Evolutionary conservation across 2,113 vertebrate genomes (phyloP).

Genomic region (Nothocercus nigrocapillus): DNA sequence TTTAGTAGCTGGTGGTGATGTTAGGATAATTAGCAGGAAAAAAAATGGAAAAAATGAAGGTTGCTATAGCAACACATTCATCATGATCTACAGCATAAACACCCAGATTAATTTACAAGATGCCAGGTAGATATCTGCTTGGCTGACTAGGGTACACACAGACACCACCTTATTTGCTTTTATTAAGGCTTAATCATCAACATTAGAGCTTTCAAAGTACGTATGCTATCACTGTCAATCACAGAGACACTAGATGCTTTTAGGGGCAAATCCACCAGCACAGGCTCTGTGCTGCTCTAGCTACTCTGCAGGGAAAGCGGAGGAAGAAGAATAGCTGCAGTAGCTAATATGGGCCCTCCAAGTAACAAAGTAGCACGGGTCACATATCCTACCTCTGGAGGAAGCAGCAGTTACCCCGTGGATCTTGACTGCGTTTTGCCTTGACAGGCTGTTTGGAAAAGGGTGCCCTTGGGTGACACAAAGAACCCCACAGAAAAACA

Average conservation of each 20-base stretch:
- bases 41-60: conserved; percentile 81
- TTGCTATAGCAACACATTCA: conserved; percentile 86
- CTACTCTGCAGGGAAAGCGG: not conserved
- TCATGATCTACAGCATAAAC: conserved; percentile 86
- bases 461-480: not conserved
- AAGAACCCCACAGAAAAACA: rapidly evolving
- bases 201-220: conserved; percentile 80
- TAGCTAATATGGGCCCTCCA: not conserved
- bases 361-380: not conserved
- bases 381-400: not conserved
- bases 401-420: not conserved
- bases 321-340: not conserved
- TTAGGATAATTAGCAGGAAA: conserved; percentile 81
- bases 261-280: conserved; percentile 48
- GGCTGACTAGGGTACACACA: conserved; percentile 79
- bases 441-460: not conserved
- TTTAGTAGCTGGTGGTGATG: conserved; percentile 82
- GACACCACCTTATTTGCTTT: conserved; percentile 84
- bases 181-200: conserved; percentile 81
- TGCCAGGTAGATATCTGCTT: conserved; percentile 81
- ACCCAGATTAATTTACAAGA: conserved; percentile 85
- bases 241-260: conserved; percentile 63
- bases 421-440: not conserved
- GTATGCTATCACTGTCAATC: conserved; percentile 81
- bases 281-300: not conserved